Base-by-base conservation (phyloP, 2,888 invertebrate genomes). In the Erebia ligea region DNA sequence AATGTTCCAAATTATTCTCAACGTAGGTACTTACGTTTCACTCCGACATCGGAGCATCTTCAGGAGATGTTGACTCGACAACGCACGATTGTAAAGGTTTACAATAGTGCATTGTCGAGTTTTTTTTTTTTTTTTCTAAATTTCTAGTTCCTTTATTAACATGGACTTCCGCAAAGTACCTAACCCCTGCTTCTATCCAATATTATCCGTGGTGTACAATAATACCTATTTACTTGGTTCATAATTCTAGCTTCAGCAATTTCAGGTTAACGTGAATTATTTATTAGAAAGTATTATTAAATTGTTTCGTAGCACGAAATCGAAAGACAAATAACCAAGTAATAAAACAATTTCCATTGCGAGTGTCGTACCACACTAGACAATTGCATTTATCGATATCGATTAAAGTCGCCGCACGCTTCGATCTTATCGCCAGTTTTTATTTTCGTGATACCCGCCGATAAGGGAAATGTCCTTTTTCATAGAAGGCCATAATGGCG, bases 381-480 rank as follows among this genome's bases (percentile, higher is more conserved):
- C 74, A 73, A 73, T 71, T 74, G 74, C 72, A 74, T 73, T 71
- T 73, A 76, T 78, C 79, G 78, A 79, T 76, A 77, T 80, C 77
- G 77, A 75, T 76, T 73, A 73, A 68, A 66, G 74, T 74, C 74
- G 67, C 81, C 76, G 79, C 80, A 73, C 79, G 78, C 82, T 77
- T 77, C 82, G 93, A 93, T 92, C 88, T 92, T 92, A 92, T 92
- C 92, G 80, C 77, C 77, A 75, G 87, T 90, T 92, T 92, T 92
- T 92, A 92, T 92, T 92, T 91, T 91, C 88, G 88, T 91, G 92
- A 92, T 93, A 92, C 87, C 90, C 89, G 83, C 78, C 88, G 93
- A 93, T 92, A 93, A 93, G 87, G 86, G 86, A 89, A 91, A 91
- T 92, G 92, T 92, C 91, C 92, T 92, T 92, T 93, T 93, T 89